A percentile compares a stretch with the other conserved stretches of the same genome.
phyloP scores from a whole-genome alignment of 2,888 invertebrate species.

The Sepioteuthis lessoniana region DNA sequence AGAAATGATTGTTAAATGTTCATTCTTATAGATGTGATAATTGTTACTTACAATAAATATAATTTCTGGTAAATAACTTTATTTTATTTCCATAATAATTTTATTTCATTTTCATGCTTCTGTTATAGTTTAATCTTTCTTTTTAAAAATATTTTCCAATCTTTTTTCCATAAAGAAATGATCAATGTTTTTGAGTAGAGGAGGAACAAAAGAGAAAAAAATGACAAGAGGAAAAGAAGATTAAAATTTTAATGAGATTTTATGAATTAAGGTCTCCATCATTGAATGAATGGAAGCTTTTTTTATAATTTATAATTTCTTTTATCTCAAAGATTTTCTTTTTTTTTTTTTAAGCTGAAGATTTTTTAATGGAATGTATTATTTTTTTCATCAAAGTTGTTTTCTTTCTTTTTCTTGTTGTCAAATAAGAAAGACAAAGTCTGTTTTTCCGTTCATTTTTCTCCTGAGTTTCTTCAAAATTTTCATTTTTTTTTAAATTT shows the following conservation, averaged over 20 bases:
- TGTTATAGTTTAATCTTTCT: not conserved
- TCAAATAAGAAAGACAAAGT: not conserved
- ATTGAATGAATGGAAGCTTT: not conserved
- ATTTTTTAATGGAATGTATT: not conserved
- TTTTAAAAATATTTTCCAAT: not conserved
- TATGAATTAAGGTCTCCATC: not conserved
- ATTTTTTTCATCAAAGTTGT: not conserved
- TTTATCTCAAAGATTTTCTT: not conserved
- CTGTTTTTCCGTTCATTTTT: not conserved
- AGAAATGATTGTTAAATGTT: not conserved
- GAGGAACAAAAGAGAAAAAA: not conserved
- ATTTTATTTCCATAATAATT: not conserved
- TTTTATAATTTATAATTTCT: not conserved
- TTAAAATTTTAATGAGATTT: not conserved
- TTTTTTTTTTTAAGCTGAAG: not conserved
- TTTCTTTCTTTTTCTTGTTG: no score
- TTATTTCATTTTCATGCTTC: not conserved
- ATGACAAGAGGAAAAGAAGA: not conserved
- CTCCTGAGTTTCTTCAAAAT: not conserved
- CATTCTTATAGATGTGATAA: not conserved
- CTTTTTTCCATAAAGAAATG: not conserved
- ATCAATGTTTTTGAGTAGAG: not conserved
- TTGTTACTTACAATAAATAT: not conserved
- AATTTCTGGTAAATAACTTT: not conserved
- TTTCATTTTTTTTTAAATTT: not conserved